A percentile compares a stretch with the other conserved stretches of the same genome.
phyloP scores from a whole-genome alignment of 2,113 vertebrate species.

The Leucosticte australis region DNA sequence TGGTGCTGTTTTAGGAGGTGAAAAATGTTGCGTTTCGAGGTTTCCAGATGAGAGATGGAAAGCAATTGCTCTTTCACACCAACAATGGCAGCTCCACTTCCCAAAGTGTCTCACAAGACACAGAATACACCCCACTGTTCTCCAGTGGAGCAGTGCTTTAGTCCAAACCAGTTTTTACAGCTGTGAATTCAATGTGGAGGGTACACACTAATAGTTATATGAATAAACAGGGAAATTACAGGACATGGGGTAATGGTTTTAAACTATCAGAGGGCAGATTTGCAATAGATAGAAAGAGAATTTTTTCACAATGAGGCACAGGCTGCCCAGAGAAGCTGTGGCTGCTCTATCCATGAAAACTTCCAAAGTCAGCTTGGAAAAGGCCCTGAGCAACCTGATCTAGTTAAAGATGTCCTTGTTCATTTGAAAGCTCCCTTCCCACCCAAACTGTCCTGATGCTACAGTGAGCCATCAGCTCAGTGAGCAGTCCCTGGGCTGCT shows the following conservation, averaged over 20 bases:
- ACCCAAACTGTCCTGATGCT: not conserved
- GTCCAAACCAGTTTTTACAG: not conserved
- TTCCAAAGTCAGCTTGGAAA: not conserved
- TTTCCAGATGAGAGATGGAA: not conserved
- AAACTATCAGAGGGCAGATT: not conserved
- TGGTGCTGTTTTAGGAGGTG: not conserved
- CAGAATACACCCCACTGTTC: not conserved
- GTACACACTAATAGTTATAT: not conserved
- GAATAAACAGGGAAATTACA: not conserved
- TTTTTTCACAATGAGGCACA: not conserved
- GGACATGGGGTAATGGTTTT: not conserved
- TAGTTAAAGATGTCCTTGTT: not conserved
- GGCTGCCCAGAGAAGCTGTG: not conserved
- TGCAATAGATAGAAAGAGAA: not conserved
- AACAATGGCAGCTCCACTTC: not conserved
- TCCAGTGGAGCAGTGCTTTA: not conserved
- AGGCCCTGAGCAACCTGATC: not conserved
- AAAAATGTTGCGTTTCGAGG: not conserved
- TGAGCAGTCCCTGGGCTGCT: rapidly evolving
- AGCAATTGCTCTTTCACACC: not conserved
- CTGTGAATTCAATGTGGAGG: not conserved
- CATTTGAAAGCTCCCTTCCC: not conserved
- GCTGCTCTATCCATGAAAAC: not conserved
- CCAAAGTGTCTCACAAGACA: not conserved
- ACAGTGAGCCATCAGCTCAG: not conserved